Percentiles rank a stretch among this genome's conserved stretches.
Evolutionary conservation across 2,888 invertebrate genomes (phyloP).

Genomic region (Gerris lacustris): DNA sequence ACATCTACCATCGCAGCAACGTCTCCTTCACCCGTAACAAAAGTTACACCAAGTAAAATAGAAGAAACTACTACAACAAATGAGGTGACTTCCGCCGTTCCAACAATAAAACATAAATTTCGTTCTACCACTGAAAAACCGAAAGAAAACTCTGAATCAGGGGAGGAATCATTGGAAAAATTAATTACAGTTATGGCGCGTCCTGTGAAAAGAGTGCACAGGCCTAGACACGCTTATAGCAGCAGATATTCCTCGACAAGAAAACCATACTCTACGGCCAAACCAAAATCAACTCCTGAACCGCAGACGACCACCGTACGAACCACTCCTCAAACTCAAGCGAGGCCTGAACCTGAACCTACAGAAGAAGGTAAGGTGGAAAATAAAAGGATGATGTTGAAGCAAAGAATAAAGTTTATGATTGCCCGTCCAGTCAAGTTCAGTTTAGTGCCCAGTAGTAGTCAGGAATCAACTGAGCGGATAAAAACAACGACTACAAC

Average conservation of each 20-base stretch:
- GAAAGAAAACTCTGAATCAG: neutral
- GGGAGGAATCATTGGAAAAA: neutral
- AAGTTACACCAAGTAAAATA: neutral
- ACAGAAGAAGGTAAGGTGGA: neutral
- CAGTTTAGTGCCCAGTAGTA: neutral
- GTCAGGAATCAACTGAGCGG: neutral
- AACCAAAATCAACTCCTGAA: neutral
- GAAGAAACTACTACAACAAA: neutral
- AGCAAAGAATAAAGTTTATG: neutral
- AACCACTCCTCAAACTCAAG: neutral
- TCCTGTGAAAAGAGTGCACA: neutral
- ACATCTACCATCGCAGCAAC: neutral
- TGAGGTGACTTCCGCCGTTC: neutral
- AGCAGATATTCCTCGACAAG: neutral
- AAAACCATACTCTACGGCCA: neutral
- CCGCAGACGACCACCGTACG: neutral
- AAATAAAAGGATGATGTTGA: neutral
- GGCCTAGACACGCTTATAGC: neutral
- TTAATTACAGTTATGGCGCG: neutral
- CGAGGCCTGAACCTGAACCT: neutral
- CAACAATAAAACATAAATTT: neutral
- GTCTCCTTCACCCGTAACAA: neutral
- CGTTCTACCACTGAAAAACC: neutral
- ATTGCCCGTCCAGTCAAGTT: neutral
- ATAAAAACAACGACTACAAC: neutral